phyloP scores from a whole-genome alignment of 1,140 invertebrate species.

The Drosophila bocki region DNA sequence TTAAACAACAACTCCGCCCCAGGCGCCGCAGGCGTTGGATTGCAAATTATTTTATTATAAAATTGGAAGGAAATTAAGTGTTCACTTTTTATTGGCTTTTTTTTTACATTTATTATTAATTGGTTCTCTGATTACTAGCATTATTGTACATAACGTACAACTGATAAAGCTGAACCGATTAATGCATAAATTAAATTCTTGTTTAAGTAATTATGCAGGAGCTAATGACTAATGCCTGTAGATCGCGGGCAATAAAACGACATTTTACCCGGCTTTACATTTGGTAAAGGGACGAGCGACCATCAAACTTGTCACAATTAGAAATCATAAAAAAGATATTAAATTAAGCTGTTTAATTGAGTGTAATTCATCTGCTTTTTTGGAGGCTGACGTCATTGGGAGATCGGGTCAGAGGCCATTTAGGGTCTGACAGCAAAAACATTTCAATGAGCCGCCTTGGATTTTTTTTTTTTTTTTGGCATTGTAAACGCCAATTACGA shows the following conservation, averaged over 20 bases:
- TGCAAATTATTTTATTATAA: constrained; percentile 14
- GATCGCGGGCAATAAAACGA: not conserved
- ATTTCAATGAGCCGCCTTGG: constrained; percentile 17
- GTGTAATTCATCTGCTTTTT: constrained; percentile 17
- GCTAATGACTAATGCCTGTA: not conserved
- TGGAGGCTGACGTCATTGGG: not conserved
- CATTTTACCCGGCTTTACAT: not conserved
- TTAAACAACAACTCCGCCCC: constrained; percentile 62
- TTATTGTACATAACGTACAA: not conserved
- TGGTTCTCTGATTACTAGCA: not conserved
- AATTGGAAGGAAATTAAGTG: constrained; percentile 14
- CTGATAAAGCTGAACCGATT: not conserved
- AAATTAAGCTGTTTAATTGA: constrained; percentile 32
- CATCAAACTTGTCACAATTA: constrained; percentile 20
- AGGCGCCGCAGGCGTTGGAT: constrained; percentile 12
- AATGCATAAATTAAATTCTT: not conserved
- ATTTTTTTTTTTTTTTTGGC: constrained; percentile 13
- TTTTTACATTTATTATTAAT: not conserved
- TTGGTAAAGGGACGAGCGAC: not conserved
- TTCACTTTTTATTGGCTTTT: not conserved
- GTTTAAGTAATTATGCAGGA: not conserved
- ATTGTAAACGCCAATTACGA: constrained; percentile 33
- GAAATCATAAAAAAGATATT: constrained; percentile 27
- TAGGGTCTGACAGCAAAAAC: constrained; percentile 20
- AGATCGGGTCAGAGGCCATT: constrained; percentile 22